phyloP scores from a whole-genome alignment of 2,113 vertebrate species.

The Macaca fascicularis region DNA sequence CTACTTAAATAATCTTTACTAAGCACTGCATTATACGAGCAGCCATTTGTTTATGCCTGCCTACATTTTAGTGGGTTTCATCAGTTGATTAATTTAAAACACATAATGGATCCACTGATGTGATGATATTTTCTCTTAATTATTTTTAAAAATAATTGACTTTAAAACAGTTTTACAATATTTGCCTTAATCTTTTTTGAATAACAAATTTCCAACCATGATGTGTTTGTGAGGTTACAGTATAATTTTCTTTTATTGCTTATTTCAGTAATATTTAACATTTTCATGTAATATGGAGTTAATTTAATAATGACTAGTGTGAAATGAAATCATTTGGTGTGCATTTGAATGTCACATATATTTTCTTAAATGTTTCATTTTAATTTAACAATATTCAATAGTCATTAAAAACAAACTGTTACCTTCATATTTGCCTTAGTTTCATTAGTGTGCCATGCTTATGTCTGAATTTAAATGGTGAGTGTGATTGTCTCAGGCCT shows the following conservation, averaged over 20 bases:
- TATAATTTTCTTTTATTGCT: slow-evolving; percentile 63
- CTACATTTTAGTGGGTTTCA: slow-evolving; percentile 28
- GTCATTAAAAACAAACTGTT: slow-evolving; percentile 48
- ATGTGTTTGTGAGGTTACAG: slow-evolving; percentile 43
- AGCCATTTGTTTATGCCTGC: slow-evolving; percentile 32
- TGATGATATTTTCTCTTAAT: slow-evolving; percentile 48
- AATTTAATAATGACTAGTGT: slow-evolving; percentile 68
- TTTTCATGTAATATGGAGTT: slow-evolving; percentile 62
- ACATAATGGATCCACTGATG: slow-evolving; percentile 12
- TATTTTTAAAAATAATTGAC: slow-evolving; percentile 50
- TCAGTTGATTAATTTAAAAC: slow-evolving; percentile 64
- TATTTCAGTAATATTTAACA: slow-evolving; percentile 53
- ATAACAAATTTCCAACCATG: slow-evolving; percentile 55
- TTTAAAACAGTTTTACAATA: slow-evolving; percentile 43
- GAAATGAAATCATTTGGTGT: slow-evolving; percentile 62
- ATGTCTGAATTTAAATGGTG: slow-evolving; percentile 12
- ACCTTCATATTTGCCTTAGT: slow-evolving; percentile 21
- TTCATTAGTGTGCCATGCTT: not conserved
- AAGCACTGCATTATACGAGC: not conserved
- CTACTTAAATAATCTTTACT: slow-evolving; percentile 17
- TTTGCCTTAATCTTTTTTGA: slow-evolving; percentile 57
- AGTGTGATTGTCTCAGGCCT: not conserved
- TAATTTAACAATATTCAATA: slow-evolving; percentile 62
- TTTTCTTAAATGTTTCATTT: slow-evolving; percentile 67
- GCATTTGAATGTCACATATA: slow-evolving; percentile 67